Evolutionary conservation across 1,140 invertebrate species (phyloP), one percentile per base, ranked within the genome.

Genomic region (Chrysopa pallens): DNA sequence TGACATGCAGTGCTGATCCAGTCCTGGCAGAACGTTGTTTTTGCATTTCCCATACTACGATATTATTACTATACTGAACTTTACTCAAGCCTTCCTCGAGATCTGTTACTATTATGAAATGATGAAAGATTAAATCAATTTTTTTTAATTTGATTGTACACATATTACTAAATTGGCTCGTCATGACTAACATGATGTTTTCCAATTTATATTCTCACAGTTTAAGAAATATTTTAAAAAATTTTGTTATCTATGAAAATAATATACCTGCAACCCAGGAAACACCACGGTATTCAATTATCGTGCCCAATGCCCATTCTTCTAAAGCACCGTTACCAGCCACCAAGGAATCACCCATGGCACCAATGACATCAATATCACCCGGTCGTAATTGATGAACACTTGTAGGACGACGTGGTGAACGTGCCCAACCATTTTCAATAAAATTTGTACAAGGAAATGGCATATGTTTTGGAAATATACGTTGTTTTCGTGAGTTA

Each of bases 261-360:
- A 11, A 2, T 4, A 52, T 58, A 74, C 75, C 80, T 44, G 69
- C 69, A 57, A 75, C 78, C 78, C 80, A 85, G 5, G 81, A 83
- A 0, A 84, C 73, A 11, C 83, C 84, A 44, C 82, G 60, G 48
- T 82, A 77, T 51, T 85, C 80, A 35, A 82, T 74, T 40, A 83
- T 72, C 2, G 80, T 74, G 8, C 76, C 80, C 2, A 83, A 55
- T 2, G 80, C 74, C 49, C 69, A 81, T 47, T 76, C 72, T 43
- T 83, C 80, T 40, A 81, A 55, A 0, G 81, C 79, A 2, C 82
- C 82, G 49, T 76, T 84, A 27, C 73, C 82, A 6, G 81, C 83
- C 0, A 81, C 72, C 39, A 88, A 54, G 1, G 80, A 84, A 57
- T 88, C 84, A 6, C 84, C 84, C 40, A 88, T 67, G 1, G 81